Conservation (phyloP, 2,888 invertebrate genomes). For the Brachyptera putata region DNA sequence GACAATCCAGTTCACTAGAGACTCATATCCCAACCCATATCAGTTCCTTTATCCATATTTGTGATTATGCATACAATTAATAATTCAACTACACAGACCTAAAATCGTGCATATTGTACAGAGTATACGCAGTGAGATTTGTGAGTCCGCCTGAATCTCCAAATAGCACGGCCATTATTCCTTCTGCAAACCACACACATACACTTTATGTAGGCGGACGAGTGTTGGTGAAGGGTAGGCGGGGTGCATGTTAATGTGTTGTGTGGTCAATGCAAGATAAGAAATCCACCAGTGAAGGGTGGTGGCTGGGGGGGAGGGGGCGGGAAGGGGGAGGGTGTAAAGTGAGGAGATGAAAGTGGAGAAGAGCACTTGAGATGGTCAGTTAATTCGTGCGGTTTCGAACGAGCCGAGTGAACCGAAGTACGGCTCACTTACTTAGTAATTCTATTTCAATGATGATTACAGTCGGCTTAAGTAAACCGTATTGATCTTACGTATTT, state of each 20-base stretch:
- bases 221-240: neutral
- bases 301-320: neutral
- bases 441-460: no score
- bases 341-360: no score
- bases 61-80: no score
- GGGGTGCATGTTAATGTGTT: constrained; percentile 28
- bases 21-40: no score
- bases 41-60: no score
- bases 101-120: no score
- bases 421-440: no score
- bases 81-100: no score
- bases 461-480: no score
- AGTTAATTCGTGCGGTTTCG: constrained; percentile 26
- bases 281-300: constrained; percentile 13
- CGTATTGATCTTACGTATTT: no score
- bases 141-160: constrained; percentile 13
- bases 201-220: neutral
- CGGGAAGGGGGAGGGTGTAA: no score
- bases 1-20: no score
- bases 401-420: neutral
- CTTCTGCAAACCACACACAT: constrained; percentile 4
- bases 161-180: constrained; percentile 9
- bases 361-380: constrained; percentile 10
- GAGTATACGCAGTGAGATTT: constrained; percentile 15
- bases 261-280: constrained; percentile 28